Evolutionary conservation across 1,140 invertebrate species (phyloP), one percentile per base, ranked within the genome.

Genomic region (Armadillidium nasatum): DNA sequence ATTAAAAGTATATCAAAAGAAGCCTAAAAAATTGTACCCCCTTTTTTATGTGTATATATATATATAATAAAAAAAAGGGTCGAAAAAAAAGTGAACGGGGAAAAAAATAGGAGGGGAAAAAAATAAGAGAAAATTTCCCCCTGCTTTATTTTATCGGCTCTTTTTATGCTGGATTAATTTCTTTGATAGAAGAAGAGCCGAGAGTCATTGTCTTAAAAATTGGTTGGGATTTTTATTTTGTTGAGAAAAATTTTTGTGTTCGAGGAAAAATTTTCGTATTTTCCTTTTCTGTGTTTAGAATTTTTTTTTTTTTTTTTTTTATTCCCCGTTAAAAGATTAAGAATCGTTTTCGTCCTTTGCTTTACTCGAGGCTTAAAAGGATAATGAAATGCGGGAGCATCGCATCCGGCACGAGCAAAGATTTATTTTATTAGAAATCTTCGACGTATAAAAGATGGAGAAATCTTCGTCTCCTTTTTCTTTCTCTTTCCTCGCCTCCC

Each of bases 1-100:
- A 60, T 60, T 60, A 60, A 60, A 60, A 60, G 50, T 60, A 60
- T 60, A 60, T 60, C 50, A 60, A 60, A 60, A 60, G 50, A 60
- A 60, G 50, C 50, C 50, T 60, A 60, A 60, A 60, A 60, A 60
- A 60, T 33, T 60, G 19, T 60, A 60, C 50, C 50, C 50, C 50
- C 2, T 60, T 60, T 60, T 60, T 33, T 33, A 33, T 33, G 33
- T 33, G 6, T 33, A 33, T 33, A 33, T 33, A 33, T 33, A 33
- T 33, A 33, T 33, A 33, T 33, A 33, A 33, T 33, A 33, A 33
- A 33, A 33, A 60, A 60, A 19, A 60, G 50, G 50, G 50, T 7
- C 1, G 19, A 60, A 60, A 60, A 50, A 50, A 60, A 60, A 60
- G 19, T 15, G 19, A 60, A 60, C 1, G 19, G 19, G 7, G 7